Conservation (phyloP, 2,113 vertebrate genomes). For the Naja naja region DNA sequence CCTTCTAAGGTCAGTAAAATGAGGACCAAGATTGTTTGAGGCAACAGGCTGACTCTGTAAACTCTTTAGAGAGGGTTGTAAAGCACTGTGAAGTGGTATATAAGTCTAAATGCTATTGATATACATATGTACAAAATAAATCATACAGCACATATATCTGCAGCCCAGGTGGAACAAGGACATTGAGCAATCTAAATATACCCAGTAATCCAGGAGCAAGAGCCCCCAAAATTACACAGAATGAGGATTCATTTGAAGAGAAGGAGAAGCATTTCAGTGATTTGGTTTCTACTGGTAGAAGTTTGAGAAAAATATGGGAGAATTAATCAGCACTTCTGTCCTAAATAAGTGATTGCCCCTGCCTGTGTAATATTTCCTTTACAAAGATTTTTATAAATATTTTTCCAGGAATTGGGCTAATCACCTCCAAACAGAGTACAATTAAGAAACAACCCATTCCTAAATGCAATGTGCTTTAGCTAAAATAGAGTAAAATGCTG, state of each 20-base stretch:
- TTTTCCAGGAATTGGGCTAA: background rate
- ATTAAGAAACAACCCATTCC: constrained; percentile 21
- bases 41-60: too few species aligned
- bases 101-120: too few species aligned
- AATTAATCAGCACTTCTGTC: background rate
- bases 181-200: background rate
- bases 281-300: background rate
- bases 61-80: too few species aligned
- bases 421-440: background rate
- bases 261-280: background rate
- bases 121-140: too few species aligned
- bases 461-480: fast-evolving
- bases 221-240: background rate
- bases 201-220: background rate
- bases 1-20: too few species aligned
- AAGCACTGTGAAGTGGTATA: too few species aligned
- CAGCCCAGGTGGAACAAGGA: background rate
- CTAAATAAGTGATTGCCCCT: background rate
- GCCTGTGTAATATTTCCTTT: background rate
- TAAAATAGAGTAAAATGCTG: background rate
- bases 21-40: too few species aligned
- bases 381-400: background rate
- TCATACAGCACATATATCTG: too few species aligned
- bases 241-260: background rate
- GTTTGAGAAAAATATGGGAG: background rate